Conservation (phyloP, 1,140 invertebrate species). For the Drosophila chauvacae region DNA sequence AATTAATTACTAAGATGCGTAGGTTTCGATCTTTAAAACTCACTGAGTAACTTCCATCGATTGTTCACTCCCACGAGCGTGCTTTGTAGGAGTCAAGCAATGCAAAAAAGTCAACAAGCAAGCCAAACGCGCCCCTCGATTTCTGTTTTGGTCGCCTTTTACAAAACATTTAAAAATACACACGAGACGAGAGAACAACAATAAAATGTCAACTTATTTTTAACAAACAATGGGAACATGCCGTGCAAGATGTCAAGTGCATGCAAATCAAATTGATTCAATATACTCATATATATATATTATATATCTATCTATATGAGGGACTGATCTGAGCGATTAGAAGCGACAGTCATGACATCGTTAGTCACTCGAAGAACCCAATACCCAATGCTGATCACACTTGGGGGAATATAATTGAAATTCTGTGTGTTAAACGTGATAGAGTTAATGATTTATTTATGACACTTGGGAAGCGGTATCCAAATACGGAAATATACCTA, state of each 20-base stretch:
- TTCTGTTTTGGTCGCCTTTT: constrained; percentile 24
- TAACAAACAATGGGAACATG: constrained; percentile 50
- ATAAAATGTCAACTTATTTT: constrained; percentile 64
- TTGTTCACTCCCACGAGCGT: not conserved
- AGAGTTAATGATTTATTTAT: constrained; percentile 33
- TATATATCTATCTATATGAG: not conserved
- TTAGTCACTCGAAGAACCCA: constrained; percentile 23
- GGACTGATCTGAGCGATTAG: constrained; percentile 16
- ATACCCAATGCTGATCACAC: constrained; percentile 30
- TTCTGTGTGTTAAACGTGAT: constrained; percentile 29
- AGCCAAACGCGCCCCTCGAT: constrained; percentile 36
- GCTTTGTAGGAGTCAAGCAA: constrained; percentile 1
- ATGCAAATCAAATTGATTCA: constrained; percentile 43
- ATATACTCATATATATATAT: not conserved
- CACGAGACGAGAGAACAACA: constrained; percentile 20
- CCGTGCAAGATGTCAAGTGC: constrained; percentile 45
- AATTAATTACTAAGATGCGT: no score
- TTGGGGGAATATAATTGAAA: constrained; percentile 6
- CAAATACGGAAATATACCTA: constrained; percentile 29
- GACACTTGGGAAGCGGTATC: constrained; percentile 18
- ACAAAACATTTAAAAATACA: constrained; percentile 50
- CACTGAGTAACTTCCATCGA: not conserved
- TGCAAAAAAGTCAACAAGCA: not conserved
- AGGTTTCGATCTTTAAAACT: not conserved
- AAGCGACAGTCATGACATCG: constrained; percentile 23